Evolutionary conservation across 2,797 vertebrate genomes (phyloP).

Genomic region (Spea hammondii): DNA sequence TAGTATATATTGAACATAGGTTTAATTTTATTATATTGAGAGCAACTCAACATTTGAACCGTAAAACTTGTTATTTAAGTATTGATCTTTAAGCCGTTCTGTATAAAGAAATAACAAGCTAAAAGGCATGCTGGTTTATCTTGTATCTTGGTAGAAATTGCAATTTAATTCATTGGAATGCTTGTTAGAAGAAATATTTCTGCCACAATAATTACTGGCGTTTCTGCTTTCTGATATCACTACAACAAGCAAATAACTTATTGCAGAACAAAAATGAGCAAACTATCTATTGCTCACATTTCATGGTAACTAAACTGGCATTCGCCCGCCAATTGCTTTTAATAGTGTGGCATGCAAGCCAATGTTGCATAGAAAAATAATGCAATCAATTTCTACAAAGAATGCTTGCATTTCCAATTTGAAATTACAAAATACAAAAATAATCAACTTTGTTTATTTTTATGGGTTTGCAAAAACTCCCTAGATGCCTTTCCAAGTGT

Average conservation of each 20-base stretch:
- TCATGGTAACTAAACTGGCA: constrained; percentile 23
- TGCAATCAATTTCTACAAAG: constrained; percentile 31
- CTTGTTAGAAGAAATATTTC: constrained; percentile 40
- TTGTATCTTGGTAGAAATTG: constrained; percentile 39
- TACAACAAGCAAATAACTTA: constrained; percentile 32
- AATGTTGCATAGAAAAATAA: constrained; percentile 2
- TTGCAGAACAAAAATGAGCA: constrained; percentile 14
- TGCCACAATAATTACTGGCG: constrained; percentile 42
- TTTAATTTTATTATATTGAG: constrained; percentile 20
- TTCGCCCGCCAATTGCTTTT: constrained; percentile 24
- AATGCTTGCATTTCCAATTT: constrained; percentile 25
- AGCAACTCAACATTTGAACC: constrained; percentile 21
- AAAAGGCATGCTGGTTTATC: constrained; percentile 33
- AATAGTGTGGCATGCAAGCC: constrained; percentile 28
- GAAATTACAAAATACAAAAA: constrained; percentile 40
- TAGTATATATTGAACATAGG: background rate
- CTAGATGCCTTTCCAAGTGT: constrained; percentile 10
- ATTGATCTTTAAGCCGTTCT: constrained; percentile 37
- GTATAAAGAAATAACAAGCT: constrained; percentile 24
- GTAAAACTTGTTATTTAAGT: constrained; percentile 40
- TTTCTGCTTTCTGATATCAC: constrained; percentile 38
- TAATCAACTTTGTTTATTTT: constrained; percentile 38
- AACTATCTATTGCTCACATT: constrained; percentile 23
- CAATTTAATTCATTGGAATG: constrained; percentile 35
- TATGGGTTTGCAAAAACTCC: constrained; percentile 10